Evolutionary conservation across 2,113 vertebrate species (phyloP).

Genomic region (Mustela nigripes): DNA sequence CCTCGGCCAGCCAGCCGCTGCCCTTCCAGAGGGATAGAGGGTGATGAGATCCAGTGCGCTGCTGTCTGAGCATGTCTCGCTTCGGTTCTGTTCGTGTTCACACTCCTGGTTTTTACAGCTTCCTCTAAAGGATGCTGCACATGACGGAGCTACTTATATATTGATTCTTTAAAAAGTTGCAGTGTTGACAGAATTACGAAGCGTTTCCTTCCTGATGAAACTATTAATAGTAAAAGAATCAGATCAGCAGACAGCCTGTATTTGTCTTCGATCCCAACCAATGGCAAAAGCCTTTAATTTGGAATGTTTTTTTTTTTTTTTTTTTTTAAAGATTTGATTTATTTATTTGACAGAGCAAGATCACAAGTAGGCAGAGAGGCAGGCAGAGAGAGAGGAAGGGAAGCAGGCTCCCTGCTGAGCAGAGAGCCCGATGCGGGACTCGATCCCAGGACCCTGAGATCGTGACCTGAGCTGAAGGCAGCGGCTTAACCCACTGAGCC

Average conservation of each 20-base stretch:
- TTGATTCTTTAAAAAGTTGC: neutral
- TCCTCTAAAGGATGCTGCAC: neutral
- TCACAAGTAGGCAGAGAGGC: too few species aligned
- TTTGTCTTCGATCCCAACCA: neutral
- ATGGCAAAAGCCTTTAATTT: neutral
- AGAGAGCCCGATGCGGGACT: too few species aligned
- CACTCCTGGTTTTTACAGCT: neutral
- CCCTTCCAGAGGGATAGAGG: neutral
- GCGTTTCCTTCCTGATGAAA: neutral
- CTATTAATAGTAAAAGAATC: conserved; percentile 25
- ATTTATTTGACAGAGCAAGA: too few species aligned
- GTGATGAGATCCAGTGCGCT: neutral
- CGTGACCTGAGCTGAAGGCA: too few species aligned
- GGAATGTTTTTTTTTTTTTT: too few species aligned
- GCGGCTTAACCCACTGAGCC: too few species aligned
- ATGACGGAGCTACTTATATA: neutral
- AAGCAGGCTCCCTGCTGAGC: too few species aligned
- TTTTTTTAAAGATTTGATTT: too few species aligned
- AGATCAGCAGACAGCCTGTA: neutral
- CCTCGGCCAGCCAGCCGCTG: neutral
- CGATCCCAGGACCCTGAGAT: too few species aligned
- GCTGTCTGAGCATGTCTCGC: neutral
- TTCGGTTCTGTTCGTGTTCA: neutral
- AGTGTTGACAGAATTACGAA: neutral
- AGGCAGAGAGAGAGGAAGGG: too few species aligned